Base-by-base conservation (phyloP, 1,140 invertebrate species). In the Nephotettix cincticeps region DNA sequence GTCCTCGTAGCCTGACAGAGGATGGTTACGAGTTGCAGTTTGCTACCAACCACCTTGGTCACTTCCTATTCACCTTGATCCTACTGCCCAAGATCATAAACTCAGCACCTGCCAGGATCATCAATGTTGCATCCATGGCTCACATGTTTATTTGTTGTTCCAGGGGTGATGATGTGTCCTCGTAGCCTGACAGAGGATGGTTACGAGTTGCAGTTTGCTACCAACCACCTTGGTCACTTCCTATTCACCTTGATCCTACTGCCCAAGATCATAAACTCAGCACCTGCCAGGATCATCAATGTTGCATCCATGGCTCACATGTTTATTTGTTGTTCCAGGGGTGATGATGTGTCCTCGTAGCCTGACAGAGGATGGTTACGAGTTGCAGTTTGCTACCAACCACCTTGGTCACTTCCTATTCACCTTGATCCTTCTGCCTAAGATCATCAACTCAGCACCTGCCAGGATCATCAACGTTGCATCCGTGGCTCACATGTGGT, bases 161-260 rank as follows among this genome's bases (percentile, higher is more conserved):
- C 47, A 74, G 73, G 73, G 13, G 54, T 74, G 27, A 65, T 78
- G 76, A 71, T 75, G 72, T 75, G 74, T 30, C 76, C 77, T 6
- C 66, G 71, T 28, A 21, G 29, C 0, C 32, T 76, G 28, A 84
- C 89, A 6, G 90, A 89, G 73, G 93, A 96, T 80, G 93, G 93
- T 1, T 90, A 90, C 76, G 95, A 97, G 78, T 85, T 86, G 69
- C 90, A 94, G 71, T 82, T 94, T 17, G 90, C 88, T 17, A 88
- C 89, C 0, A 94, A 94, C 79, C 89, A 94, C 79, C 80, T 94
- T 47, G 92, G 93, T 0, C 94, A 96, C 77, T 96, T 96, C 77
- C 83, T 96, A 36, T 82, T 97, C 0, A 96, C 94, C 0, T 82
- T 90, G 65, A 79, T 97, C 21, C 80, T 98, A 0, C 73, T 97